Evolutionary conservation across 2,888 invertebrate genomes (phyloP).

Genomic region (Lasioglossum marginatum): DNA sequence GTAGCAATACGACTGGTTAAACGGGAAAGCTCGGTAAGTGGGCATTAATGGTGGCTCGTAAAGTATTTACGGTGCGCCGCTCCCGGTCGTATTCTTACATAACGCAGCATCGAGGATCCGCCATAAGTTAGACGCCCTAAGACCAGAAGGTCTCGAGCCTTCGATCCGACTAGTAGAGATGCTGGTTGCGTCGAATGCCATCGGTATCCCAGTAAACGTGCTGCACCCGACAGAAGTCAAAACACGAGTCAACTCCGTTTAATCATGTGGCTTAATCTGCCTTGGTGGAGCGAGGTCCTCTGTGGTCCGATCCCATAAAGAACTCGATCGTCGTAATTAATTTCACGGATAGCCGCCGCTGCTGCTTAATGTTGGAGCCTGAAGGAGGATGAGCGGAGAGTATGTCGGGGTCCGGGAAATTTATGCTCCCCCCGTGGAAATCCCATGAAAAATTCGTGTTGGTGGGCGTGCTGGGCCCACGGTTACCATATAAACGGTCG

Average conservation of each 20-base stretch:
- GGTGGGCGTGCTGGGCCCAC: constrained; percentile 32
- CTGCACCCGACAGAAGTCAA: constrained; percentile 36
- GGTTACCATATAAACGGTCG: constrained; percentile 25
- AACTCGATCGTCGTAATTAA: constrained; percentile 44
- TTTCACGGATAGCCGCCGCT: constrained; percentile 26
- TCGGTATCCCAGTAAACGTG: not conserved
- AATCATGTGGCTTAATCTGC: constrained; percentile 47
- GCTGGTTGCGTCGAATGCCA: constrained; percentile 8
- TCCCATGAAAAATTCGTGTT: constrained; percentile 58
- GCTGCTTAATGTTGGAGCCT: not conserved
- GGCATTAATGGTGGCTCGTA: not conserved
- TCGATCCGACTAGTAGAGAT: not conserved
- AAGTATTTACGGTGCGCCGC: not conserved
- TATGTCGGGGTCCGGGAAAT: constrained; percentile 42
- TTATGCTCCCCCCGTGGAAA: constrained; percentile 53
- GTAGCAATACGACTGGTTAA: not conserved
- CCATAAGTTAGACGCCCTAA: not conserved
- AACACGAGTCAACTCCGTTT: constrained; percentile 27
- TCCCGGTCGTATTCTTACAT: not conserved
- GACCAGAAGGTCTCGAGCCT: constrained; percentile 11
- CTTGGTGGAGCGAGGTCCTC: not conserved
- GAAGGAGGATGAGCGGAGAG: constrained; percentile 12
- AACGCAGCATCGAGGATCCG: not conserved
- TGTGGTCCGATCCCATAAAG: constrained; percentile 24
- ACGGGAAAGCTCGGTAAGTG: not conserved